These are phyloP conservation scores for Empidonax alnorum DNA, from an alignment of 2,113 vertebrate genomes.

Conservation along the genomic window DNA sequence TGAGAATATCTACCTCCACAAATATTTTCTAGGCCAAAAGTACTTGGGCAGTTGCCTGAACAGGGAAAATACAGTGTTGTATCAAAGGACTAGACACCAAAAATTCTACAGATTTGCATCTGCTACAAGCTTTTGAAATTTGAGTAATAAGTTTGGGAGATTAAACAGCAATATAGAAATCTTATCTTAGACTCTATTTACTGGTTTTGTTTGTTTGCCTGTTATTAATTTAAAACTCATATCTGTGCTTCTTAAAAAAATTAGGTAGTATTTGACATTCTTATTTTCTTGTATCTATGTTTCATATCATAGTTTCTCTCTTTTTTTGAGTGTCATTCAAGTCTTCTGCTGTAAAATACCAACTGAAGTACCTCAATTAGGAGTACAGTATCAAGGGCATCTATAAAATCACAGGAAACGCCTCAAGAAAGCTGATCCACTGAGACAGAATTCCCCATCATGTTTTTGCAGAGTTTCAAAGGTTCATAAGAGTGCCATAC, in stretches of 20 bases:
- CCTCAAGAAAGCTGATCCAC: neutral
- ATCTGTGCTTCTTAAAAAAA: neutral
- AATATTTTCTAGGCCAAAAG: neutral
- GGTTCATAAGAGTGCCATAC: neutral
- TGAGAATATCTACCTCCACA: neutral
- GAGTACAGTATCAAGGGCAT: neutral
- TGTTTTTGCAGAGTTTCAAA: neutral
- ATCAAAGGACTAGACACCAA: neutral
- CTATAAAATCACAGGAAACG: neutral
- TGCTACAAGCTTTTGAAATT: neutral
- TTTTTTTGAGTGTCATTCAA: neutral
- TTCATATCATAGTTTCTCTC: neutral
- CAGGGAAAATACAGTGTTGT: neutral
- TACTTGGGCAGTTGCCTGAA: neutral
- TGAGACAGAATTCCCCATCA: neutral
- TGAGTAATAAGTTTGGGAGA: neutral
- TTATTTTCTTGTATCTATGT: neutral
- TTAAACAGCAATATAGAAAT: neutral
- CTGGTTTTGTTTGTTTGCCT: neutral
- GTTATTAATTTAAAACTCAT: neutral
- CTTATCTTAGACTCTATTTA: neutral
- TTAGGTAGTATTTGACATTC: neutral
- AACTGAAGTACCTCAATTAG: neutral
- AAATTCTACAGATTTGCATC: neutral
- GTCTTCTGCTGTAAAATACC: neutral